These are phyloP conservation scores for Cyclargus thomasi DNA, from an alignment of 1,140 invertebrate genomes.

Conservation along the genomic window DNA sequence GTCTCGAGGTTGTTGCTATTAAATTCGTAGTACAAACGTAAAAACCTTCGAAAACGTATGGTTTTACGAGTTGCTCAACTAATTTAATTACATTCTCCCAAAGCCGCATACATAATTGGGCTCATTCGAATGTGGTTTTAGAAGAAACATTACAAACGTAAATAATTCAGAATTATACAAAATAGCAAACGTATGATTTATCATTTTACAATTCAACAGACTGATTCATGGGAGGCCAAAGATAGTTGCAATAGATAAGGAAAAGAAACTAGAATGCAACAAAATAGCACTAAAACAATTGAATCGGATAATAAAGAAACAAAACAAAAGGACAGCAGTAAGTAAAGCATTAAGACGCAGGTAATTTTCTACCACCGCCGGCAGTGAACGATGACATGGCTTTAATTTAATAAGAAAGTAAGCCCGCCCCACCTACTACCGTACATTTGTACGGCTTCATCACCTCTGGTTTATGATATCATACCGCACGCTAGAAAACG, in stretches of 20 bases:
- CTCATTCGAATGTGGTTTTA: neutral
- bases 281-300: neutral
- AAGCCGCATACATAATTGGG: neutral
- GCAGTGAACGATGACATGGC: slow-evolving; percentile 18
- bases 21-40: slow-evolving; percentile 19
- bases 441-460: slow-evolving; percentile 27
- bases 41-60: slow-evolving; percentile 7
- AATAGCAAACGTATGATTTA: neutral
- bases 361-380: neutral
- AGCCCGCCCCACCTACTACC: slow-evolving; percentile 31
- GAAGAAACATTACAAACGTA: neutral
- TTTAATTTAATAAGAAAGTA: slow-evolving; percentile 37
- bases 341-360: neutral
- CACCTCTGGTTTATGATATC: slow-evolving; percentile 10
- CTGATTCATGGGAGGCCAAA: no score
- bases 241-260: no score
- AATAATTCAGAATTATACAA: neutral
- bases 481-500: neutral
- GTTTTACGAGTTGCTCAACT: slow-evolving; percentile 4
- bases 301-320: neutral
- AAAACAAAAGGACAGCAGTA: neutral
- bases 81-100: neutral
- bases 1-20: slow-evolving; percentile 25
- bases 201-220: no score
- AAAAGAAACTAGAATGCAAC: no score